Base-by-base conservation (phyloP, 2,113 vertebrate genomes). In the Phoxinus phoxinus region DNA sequence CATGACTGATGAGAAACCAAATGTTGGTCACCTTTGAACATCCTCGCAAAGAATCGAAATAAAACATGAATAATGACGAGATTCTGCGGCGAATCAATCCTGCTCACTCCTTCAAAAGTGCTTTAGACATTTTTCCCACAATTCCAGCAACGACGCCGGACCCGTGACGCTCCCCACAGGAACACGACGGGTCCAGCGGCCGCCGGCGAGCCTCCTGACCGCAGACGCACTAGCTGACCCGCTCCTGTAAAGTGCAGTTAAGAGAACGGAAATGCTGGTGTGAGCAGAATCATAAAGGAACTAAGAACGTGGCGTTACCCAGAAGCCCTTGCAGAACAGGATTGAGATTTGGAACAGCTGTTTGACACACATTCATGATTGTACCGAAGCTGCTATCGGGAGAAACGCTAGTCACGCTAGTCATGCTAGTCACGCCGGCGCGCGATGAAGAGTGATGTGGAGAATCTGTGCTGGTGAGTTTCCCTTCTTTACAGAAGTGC, bases 21-120 rank as follows among this genome's bases (percentile, higher is more conserved):
- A 97, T 96, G 96, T 97, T 96, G 96, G 96, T 92, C 95, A 94
- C 95, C 94, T 95, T 48, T 95, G 94, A 95, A 95, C 95, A 94
- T 96, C 95, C 95, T 96, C 94, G 94, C 95, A 94, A 96, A 97
- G 94, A 95, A 94, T 92, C 84, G 94, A 89, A 74, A 81, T 2
- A n/a, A 71, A 88, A 77, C 56, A 61, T 74, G n/a, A 56, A 53
- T 10, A 44, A 46, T 12, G 27, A 78, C 12, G 44, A 9, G n/a
- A 30, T 81, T 65, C 35, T 65, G 59, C 21, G 3, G 37, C 17
- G 63, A n/a, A 32, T 32, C 4, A 48, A 53, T 69, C 76, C 80
- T 86, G 85, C 87, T n/a, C 77, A 79, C 86, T 86, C 46, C 46
- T 79, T 79, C 76, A 32, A 37, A 41, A 65, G 72, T 79, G 61